Evolutionary conservation across 2,113 vertebrate genomes (phyloP).

Genomic region (Hystrix cristata): DNA sequence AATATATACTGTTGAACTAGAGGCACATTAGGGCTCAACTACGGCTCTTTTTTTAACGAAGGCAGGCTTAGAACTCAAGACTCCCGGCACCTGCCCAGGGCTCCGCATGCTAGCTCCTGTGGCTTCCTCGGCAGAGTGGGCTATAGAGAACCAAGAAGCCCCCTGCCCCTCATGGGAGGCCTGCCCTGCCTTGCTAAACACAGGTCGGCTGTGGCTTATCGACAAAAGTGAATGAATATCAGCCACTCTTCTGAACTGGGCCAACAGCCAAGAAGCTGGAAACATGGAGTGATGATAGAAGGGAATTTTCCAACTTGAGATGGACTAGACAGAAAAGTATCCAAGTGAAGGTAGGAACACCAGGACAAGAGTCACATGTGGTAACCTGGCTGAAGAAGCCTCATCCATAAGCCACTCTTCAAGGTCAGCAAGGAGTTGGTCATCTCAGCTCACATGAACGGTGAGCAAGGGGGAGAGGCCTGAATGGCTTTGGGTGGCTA

Average conservation of each 20-base stretch:
- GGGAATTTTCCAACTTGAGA: not conserved
- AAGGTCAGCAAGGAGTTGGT: not conserved
- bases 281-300: not conserved
- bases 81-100: not conserved
- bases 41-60: not conserved
- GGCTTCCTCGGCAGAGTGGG: not conserved
- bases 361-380: fast-evolving
- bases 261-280: not conserved
- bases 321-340: not conserved
- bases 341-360: not conserved
- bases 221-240: not conserved
- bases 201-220: not conserved
- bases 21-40: not conserved
- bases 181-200: not conserved
- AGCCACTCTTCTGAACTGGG: not conserved
- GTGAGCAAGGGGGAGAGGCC: not conserved
- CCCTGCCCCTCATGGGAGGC: not conserved
- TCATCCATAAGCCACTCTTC: not conserved
- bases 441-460: not conserved
- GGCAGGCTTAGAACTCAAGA: not conserved
- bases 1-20: too few species aligned
- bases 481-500: too few species aligned
- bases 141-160: not conserved
- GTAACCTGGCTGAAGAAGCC: not conserved
- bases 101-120: not conserved